A percentile compares a stretch with the other conserved stretches of the same genome.
Evolutionary conservation across 2,797 vertebrate species (phyloP).

Genomic region (Sebastes trivittatus): DNA sequence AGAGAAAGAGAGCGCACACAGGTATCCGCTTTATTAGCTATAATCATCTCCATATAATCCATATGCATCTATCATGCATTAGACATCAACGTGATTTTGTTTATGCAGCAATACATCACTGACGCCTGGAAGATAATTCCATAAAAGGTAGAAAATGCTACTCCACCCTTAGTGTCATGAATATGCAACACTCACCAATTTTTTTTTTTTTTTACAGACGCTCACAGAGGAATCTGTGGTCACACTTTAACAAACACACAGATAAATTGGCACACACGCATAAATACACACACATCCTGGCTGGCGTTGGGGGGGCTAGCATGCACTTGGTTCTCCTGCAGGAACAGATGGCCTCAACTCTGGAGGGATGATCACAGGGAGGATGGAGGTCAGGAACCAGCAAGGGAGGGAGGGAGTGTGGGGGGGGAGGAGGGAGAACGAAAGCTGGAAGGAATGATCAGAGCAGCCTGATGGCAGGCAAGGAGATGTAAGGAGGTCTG

Average conservation of each 20-base stretch:
- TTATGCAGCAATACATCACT: constrained; percentile 29
- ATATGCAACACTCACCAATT: constrained; percentile 33
- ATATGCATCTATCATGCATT: constrained; percentile 49
- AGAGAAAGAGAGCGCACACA: neutral
- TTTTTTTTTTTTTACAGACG: neutral
- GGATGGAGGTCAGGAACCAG: constrained; percentile 78
- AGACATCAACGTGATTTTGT: constrained; percentile 40
- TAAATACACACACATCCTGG: constrained; percentile 55
- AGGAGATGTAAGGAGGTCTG: constrained; percentile 52
- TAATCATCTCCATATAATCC: constrained; percentile 51
- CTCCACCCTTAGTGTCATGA: constrained; percentile 35
- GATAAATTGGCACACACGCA: constrained; percentile 37
- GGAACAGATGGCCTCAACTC: constrained; percentile 82
- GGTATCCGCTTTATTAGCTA: constrained; percentile 51
- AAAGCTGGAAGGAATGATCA: constrained; percentile 60
- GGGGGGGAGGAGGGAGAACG: neutral
- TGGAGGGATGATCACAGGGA: constrained; percentile 78
- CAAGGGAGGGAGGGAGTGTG: constrained; percentile 45
- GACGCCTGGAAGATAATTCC: constrained; percentile 27
- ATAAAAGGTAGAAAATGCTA: constrained; percentile 30
- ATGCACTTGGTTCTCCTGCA: constrained; percentile 68
- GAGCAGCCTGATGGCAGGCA: constrained; percentile 50
- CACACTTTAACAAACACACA: constrained; percentile 22
- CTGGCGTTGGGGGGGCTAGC: constrained; percentile 24
- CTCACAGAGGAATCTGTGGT: constrained; percentile 20